Evolutionary conservation across 1,140 invertebrate species (phyloP).

Genomic region (Lerema accius): DNA sequence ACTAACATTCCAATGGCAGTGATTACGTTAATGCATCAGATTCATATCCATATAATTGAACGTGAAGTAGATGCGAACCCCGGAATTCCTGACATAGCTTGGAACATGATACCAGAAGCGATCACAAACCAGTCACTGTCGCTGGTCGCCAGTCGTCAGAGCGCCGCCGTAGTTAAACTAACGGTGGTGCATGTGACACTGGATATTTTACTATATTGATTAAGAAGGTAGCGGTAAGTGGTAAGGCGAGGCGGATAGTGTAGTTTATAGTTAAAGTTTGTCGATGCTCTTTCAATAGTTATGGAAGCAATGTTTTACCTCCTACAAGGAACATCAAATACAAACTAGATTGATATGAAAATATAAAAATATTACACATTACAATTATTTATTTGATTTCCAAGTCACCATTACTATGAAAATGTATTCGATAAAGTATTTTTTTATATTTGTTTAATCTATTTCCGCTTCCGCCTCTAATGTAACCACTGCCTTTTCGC

Average conservation of each 20-base stretch:
- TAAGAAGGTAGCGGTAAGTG: neutral
- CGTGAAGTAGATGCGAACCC: neutral
- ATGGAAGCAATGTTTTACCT: too few relatives aligned
- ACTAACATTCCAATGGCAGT: neutral
- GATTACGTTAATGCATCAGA: neutral
- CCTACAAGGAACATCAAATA: too few relatives aligned
- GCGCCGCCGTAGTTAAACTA: constrained; percentile 1
- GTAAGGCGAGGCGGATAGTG: neutral
- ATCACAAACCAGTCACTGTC: constrained; percentile 18
- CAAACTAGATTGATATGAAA: too few relatives aligned
- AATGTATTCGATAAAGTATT: too few relatives aligned
- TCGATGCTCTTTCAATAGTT: too few relatives aligned
- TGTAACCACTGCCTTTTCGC: neutral
- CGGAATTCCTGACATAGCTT: neutral
- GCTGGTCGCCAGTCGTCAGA: neutral
- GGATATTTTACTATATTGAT: constrained; percentile 6
- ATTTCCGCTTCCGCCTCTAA: constrained; percentile 1
- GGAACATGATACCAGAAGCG: constrained; percentile 19
- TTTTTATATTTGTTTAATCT: too few relatives aligned
- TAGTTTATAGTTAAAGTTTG: too few relatives aligned
- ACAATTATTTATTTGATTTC: too few relatives aligned
- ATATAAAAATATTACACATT: too few relatives aligned
- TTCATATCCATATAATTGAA: neutral
- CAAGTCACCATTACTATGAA: too few relatives aligned
- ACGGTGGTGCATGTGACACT: constrained; percentile 16